Conservation (phyloP, 2,113 vertebrate species). For the Cepphus grylle region DNA sequence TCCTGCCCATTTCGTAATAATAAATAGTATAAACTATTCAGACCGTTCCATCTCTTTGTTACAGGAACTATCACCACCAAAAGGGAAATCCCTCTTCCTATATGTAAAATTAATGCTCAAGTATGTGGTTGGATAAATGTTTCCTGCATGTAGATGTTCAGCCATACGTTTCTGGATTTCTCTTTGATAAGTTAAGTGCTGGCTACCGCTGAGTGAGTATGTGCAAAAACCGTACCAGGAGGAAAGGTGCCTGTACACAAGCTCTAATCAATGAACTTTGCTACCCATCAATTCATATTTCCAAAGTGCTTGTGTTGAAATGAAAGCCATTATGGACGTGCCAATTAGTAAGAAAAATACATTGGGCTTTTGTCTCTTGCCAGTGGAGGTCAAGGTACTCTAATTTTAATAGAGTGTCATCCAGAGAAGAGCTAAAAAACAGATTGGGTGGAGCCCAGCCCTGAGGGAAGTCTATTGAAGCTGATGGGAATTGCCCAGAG, state of each 20-base stretch:
- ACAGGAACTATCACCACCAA: conserved; percentile 56
- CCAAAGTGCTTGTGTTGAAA: not conserved
- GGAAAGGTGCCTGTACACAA: not conserved
- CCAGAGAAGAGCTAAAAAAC: conserved; percentile 2
- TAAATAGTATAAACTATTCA: conserved; percentile 64
- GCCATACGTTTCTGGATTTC: not conserved
- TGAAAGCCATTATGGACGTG: conserved; percentile 1
- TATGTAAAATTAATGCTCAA: conserved; percentile 49
- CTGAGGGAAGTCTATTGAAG: not conserved
- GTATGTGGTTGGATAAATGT: conserved; percentile 19
- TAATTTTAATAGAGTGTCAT: conserved; percentile 9
- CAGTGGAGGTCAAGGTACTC: conserved; percentile 7
- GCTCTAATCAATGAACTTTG: conserved; percentile 43
- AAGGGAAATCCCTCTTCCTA: conserved; percentile 59
- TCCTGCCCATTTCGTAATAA: conserved; percentile 61
- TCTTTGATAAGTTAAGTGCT: not conserved
- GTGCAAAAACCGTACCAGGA: not conserved
- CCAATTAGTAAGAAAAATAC: conserved; percentile 43
- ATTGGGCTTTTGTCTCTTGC: conserved; percentile 1
- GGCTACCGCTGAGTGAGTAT: not conserved
- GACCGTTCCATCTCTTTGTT: conserved; percentile 49
- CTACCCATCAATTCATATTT: conserved; percentile 23
- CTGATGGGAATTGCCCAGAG: conserved; percentile 14
- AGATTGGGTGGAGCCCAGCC: not conserved
- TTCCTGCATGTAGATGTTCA: conserved; percentile 2